phyloP scores from a whole-genome alignment of 2,113 vertebrate genomes.

The Zosterops pallidus region DNA sequence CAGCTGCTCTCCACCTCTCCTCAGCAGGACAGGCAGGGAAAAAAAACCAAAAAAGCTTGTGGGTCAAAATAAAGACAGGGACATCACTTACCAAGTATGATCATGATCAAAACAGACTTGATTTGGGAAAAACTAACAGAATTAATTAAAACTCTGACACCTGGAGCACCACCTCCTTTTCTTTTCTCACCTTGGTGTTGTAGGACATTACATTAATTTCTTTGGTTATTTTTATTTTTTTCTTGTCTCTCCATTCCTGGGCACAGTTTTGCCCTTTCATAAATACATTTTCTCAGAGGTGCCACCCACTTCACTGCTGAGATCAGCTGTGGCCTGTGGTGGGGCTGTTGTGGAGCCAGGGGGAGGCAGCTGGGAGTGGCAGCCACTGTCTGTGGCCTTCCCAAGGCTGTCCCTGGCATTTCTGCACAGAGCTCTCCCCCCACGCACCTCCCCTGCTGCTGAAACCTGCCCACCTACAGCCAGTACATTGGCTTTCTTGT shows the following conservation, averaged over 20 bases:
- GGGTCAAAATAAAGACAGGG: background rate
- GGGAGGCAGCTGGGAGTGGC: background rate
- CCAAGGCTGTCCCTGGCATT: background rate
- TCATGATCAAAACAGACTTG: background rate
- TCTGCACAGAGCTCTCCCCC: background rate
- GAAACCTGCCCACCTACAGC: background rate
- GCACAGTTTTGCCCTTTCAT: background rate
- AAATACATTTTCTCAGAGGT: background rate
- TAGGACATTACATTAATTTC: fast-evolving
- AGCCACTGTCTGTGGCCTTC: background rate
- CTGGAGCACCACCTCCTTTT: background rate
- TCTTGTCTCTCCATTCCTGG: background rate
- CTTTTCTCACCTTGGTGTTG: background rate
- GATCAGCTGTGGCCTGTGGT: background rate
- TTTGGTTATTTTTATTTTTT: fast-evolving
- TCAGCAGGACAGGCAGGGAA: background rate
- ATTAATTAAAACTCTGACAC: background rate
- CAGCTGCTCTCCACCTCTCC: background rate
- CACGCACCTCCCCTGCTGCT: background rate
- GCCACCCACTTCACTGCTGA: background rate
- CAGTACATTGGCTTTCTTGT: background rate
- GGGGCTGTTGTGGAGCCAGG: background rate
- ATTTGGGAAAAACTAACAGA: background rate
- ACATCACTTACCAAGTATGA: background rate
- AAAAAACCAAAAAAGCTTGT: background rate